Base-by-base conservation (phyloP, 2,797 vertebrate species). In the Galagoides demidoff region DNA sequence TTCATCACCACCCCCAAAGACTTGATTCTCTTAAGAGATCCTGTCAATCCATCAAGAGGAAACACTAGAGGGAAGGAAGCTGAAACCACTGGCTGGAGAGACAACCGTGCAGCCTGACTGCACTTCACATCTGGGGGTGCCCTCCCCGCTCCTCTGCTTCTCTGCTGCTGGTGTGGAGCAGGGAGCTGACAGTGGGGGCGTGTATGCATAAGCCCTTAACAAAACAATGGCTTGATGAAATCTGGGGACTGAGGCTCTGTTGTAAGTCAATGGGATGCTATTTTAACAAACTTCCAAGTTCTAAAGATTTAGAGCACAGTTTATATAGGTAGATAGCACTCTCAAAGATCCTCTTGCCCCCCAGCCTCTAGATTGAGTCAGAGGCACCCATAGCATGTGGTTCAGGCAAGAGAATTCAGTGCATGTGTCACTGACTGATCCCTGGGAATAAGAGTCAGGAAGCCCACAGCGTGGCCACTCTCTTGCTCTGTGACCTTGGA, bases 211-310 rank as follows among this genome's bases (percentile, higher is more conserved):
- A 92, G 84, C 49, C 57, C 66, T 81, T 82, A 39, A 70, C 29
- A 39, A 97, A 93, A 89, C 16, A n/a, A 71, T 52, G 31, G 59
- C 68, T 94, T 90, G 71, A 76, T 76, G 92, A 89, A 94, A 88
- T 13, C 25, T 85, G 74, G 49, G 34, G 10, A 43, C 43, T 45
- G 49, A 39, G 88, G 31, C 59, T 93, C 73, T 95, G 78, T 66
- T 88, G 94, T 57, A 96, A 71, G n/a, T 83, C 94, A 95, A 77
- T 37, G 25, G 81, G 25, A 57, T 79, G 52, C 79, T 82, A 63
- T 92, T 95, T 95, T 76, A 95, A 92, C 70, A 94, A 94, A 94
- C 25, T 81, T 85, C 57, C 23, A 77, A 89, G 85, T 92, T 52
- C 74, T 66, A 84, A 89, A 91, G 64, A 82, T 73, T 89, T 63